Conservation (phyloP, 2,888 invertebrate genomes). For the Andrena minutula region DNA sequence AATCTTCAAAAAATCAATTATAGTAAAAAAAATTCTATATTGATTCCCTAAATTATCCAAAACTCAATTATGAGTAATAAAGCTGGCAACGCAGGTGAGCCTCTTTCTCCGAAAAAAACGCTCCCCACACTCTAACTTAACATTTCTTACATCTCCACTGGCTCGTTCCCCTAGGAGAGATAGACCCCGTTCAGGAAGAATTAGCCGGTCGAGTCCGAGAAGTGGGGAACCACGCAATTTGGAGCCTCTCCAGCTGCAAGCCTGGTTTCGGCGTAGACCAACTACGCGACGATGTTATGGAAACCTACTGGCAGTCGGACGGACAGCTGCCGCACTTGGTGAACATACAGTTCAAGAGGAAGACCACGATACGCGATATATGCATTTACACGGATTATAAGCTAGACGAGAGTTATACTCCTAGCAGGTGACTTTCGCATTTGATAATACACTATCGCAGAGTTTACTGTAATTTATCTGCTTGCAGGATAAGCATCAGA, state of each 20-base stretch:
- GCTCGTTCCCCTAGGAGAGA: slow-evolving; percentile 75
- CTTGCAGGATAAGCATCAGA: slow-evolving; percentile 92
- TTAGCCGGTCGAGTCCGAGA: slow-evolving; percentile 89
- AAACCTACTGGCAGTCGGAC: slow-evolving; percentile 99
- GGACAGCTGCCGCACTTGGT: slow-evolving; percentile 99
- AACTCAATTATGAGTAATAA: slow-evolving; percentile 76
- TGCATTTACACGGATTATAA: slow-evolving; percentile 99
- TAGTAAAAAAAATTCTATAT: neutral
- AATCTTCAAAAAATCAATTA: neutral
- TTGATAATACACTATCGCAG: neutral
- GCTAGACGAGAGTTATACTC: slow-evolving; percentile 99
- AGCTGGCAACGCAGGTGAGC: slow-evolving; percentile 68
- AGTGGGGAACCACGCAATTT: slow-evolving; percentile 97
- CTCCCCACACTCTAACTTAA: neutral
- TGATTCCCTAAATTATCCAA: neutral
- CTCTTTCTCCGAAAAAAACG: neutral
- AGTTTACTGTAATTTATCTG: neutral
- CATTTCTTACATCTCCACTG: neutral
- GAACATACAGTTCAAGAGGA: slow-evolving; percentile 97
- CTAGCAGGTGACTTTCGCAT: slow-evolving; percentile 88
- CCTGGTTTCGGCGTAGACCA: slow-evolving; percentile 99
- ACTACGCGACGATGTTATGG: slow-evolving; percentile 96
- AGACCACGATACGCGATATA: slow-evolving; percentile 97
- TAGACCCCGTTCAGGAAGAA: slow-evolving; percentile 88
- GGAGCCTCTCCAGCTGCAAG: slow-evolving; percentile 99